These are phyloP conservation scores for Drosophila fungiperda DNA, from an alignment of 2,888 invertebrate genomes.

Conservation along the genomic window DNA sequence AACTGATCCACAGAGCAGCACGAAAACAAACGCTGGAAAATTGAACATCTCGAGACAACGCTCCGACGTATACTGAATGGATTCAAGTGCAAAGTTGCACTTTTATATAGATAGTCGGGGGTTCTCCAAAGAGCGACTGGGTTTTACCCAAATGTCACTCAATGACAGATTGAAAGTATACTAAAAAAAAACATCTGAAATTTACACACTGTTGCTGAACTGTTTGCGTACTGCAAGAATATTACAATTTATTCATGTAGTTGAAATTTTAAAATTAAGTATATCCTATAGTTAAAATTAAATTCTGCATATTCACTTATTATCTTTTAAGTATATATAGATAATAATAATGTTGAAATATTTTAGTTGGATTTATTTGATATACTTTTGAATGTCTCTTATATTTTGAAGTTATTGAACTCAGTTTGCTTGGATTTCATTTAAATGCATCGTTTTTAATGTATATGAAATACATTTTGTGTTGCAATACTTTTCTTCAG, in stretches of 20 bases:
- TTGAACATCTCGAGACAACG: slow-evolving; percentile 37
- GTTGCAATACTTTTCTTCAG: background rate
- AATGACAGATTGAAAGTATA: slow-evolving; percentile 7
- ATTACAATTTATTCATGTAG: background rate
- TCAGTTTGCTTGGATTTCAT: background rate
- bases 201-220: slow-evolving; percentile 3
- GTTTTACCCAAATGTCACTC: slow-evolving; percentile 23
- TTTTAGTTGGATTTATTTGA: background rate
- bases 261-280: background rate
- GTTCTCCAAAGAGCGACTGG: slow-evolving; percentile 5
- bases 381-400: background rate
- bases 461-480: background rate
- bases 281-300: background rate
- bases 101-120: slow-evolving; percentile 23
- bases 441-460: background rate
- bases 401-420: background rate
- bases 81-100: background rate
- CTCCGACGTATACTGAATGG: slow-evolving; percentile 17
- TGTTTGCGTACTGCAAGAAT: background rate
- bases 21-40: slow-evolving; percentile 9
- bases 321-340: background rate
- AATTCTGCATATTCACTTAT: background rate
- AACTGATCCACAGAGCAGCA: slow-evolving; percentile 29
- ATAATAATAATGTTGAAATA: too few species aligned
- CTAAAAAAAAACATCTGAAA: slow-evolving; percentile 2